These are phyloP conservation scores for Fregata magnificens DNA, from an alignment of 2,113 vertebrate genomes.

Conservation along the genomic window DNA sequence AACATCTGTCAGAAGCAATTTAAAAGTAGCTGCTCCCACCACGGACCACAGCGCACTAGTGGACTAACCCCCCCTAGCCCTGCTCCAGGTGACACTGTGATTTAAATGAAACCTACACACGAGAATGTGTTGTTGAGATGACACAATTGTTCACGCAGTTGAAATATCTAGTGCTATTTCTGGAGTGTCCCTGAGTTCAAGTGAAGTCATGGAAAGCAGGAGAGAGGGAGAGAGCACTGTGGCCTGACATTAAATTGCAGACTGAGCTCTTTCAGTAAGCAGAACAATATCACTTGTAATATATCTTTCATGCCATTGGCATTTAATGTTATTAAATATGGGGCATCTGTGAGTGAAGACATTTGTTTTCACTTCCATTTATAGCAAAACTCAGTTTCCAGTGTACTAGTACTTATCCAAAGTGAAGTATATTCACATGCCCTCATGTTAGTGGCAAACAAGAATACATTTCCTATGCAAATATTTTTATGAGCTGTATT, in stretches of 20 bases:
- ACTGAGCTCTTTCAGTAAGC: neutral
- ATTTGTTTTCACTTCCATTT: conserved; percentile 2
- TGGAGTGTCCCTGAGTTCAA: neutral
- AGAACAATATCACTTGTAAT: neutral
- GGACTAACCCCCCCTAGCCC: neutral
- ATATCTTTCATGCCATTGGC: neutral
- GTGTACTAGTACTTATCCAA: neutral
- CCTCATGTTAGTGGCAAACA: neutral
- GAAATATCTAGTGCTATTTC: conserved; percentile 20
- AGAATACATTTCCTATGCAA: neutral
- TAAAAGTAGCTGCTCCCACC: neutral
- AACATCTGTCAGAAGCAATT: neutral
- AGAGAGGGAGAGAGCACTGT: neutral
- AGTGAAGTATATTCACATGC: neutral
- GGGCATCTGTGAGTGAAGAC: neutral
- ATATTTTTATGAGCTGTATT: neutral
- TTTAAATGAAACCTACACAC: neutral
- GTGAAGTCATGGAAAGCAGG: neutral
- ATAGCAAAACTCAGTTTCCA: neutral
- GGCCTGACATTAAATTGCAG: neutral
- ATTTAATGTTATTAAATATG: conserved; percentile 11
- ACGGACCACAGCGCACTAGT: neutral
- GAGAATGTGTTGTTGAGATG: neutral
- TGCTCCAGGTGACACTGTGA: neutral
- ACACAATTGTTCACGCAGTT: neutral